Base-by-base conservation (phyloP, 2,888 invertebrate species). In the Dynastes grantii region DNA sequence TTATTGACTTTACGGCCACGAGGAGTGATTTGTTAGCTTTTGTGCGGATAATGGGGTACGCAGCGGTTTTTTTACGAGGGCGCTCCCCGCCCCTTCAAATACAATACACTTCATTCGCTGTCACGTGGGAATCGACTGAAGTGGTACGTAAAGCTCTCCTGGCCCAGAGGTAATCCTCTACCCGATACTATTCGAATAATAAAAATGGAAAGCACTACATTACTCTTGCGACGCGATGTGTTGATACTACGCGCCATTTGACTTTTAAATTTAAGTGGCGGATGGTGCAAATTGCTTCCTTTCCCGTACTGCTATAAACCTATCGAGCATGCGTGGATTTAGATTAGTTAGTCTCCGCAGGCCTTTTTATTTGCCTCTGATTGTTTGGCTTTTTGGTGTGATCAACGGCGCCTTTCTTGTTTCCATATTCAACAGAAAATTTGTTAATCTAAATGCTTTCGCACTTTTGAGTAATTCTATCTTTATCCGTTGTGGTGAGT, bases 11-110 rank as follows among this genome's bases (percentile, higher is more conserved):
- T 58, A 58, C 55, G 55, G 55, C 22, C 16, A 9, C 27, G 55
- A 58, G 71, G 76, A 55, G 76, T 79, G 79, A 79, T 76, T 76
- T 76, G 76, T 73, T 63, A 71, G 75, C 75, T 77, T 58, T 51
- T 68, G 53, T 68, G 55, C 71, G 55, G 55, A 58, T 71, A 71
- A 71, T 71, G 71, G 71, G 58, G 55, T 58, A 55, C 71, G 71
- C 55, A 32, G 37, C 16, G 71, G 32, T 37, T 37, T 55, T 68
- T 71, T 37, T 37, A 58, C 27, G 55, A 58, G 55, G 65, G 45
- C 40, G 45, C 40, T 67, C 22, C 65, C 65, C 40, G 37, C 22
- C 65, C 40, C 65, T 40, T 45, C 65, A 40, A 67, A 67, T 67
- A 45, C 65, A 40, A 45, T 67, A 67, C 16, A 16, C 37, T 65